These are phyloP conservation scores for Corydoras maculifer DNA, from an alignment of 2,113 vertebrate genomes.

Conservation along the genomic window DNA sequence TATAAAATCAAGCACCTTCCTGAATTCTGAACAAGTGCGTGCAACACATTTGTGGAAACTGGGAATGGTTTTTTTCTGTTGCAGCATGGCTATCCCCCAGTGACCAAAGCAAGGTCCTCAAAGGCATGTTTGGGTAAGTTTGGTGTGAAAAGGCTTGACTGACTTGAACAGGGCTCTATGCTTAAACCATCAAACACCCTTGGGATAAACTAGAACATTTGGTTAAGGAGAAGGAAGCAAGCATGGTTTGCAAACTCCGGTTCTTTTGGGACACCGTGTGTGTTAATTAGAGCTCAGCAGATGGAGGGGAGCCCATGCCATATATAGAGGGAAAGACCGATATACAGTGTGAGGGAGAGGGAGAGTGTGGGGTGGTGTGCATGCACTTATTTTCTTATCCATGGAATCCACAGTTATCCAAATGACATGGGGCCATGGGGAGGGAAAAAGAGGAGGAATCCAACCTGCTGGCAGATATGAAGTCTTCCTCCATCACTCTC, in stretches of 20 bases:
- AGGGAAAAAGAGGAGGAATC: constrained; percentile 43
- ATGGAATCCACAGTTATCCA: constrained; percentile 51
- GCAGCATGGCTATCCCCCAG: too few relatives aligned
- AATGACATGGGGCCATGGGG: constrained; percentile 34
- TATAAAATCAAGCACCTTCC: too few relatives aligned
- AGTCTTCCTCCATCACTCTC: not conserved
- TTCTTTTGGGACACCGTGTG: constrained; percentile 55
- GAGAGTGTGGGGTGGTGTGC: constrained; percentile 34
- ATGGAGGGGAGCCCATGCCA: constrained; percentile 59
- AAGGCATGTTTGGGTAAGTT: too few relatives aligned
- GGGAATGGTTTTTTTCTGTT: too few relatives aligned
- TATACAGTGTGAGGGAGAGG: too few relatives aligned
- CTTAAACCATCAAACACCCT: too few relatives aligned
- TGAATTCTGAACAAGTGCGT: too few relatives aligned
- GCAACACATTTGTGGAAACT: too few relatives aligned
- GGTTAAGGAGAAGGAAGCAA: constrained; percentile 30
- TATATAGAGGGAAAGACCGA: constrained; percentile 49
- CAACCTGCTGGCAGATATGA: constrained; percentile 16
- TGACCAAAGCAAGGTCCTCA: too few relatives aligned
- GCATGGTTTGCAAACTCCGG: constrained; percentile 39
- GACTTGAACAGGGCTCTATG: too few relatives aligned
- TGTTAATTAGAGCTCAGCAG: constrained; percentile 67
- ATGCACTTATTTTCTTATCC: constrained; percentile 54
- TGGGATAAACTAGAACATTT: too few relatives aligned
- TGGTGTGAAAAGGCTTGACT: too few relatives aligned